A percentile compares a stretch with the other conserved stretches of the same genome.
These are phyloP conservation scores for Sebastolobus alascanus DNA, from an alignment of 2,797 vertebrate genomes.

Conservation along the genomic window DNA sequence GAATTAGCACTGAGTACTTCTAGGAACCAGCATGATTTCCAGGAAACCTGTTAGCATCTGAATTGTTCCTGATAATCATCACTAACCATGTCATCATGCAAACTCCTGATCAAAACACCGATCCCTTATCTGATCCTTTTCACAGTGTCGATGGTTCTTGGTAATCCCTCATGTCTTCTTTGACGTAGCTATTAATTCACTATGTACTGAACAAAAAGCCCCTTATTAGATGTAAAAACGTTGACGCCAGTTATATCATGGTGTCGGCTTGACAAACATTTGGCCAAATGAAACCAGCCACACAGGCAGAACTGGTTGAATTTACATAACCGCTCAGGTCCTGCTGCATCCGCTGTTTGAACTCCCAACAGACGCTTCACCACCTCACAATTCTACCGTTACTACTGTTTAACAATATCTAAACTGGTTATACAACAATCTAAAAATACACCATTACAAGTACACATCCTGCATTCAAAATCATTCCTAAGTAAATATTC, in stretches of 20 bases:
- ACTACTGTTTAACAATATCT: neutral
- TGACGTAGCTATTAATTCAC: neutral
- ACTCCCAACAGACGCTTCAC: conserved; percentile 19
- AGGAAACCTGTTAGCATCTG: conserved; percentile 26
- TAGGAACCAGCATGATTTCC: conserved; percentile 22
- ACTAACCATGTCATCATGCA: neutral
- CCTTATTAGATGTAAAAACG: neutral
- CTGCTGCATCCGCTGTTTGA: conserved; percentile 25
- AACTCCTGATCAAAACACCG: neutral
- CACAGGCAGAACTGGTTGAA: conserved; percentile 55
- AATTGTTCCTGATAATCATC: conserved; percentile 21
- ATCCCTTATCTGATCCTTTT: neutral
- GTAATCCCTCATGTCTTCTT: neutral
- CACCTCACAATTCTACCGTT: neutral
- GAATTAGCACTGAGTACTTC: conserved; percentile 3
- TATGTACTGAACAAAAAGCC: neutral
- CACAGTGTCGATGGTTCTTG: conserved; percentile 4
- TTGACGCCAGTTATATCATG: neutral
- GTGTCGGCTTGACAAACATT: conserved; percentile 35
- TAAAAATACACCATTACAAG: neutral
- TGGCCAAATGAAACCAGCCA: conserved; percentile 45
- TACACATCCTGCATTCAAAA: neutral
- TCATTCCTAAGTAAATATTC: neutral
- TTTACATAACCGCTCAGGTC: conserved; percentile 55
- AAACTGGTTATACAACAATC: neutral